A percentile compares a stretch with the other conserved stretches of the same genome.
These are phyloP conservation scores for Agrotis puta DNA, from an alignment of 2,888 invertebrate species.

Conservation along the genomic window DNA sequence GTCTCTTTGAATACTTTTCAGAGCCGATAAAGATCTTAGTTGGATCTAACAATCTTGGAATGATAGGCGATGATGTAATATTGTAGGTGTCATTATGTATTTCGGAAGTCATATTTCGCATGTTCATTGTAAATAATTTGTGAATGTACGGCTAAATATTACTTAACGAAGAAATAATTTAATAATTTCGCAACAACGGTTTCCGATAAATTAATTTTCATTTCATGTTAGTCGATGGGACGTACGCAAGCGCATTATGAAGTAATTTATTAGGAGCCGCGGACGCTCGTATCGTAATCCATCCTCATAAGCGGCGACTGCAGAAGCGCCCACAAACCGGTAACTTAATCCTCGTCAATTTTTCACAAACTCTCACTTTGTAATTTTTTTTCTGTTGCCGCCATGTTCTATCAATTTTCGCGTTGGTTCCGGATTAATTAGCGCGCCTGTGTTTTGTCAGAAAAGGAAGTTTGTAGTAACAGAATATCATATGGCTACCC, in stretches of 20 bases:
- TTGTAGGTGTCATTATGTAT: background rate
- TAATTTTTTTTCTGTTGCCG: conserved; percentile 25
- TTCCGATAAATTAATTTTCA: conserved; percentile 68
- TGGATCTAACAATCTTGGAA: conserved; percentile 23
- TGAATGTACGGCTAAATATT: conserved; percentile 26
- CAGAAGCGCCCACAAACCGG: conserved; percentile 70
- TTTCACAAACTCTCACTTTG: conserved; percentile 63
- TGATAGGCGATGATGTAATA: conserved; percentile 18
- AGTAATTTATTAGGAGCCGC: conserved; percentile 73
- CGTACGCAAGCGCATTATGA: conserved; percentile 68
- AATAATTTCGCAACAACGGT: conserved; percentile 44
- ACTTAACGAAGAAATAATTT: conserved; percentile 45
- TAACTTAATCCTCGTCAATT: conserved; percentile 71
- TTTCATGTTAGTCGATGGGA: conserved; percentile 53
- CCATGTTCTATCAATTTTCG: conserved; percentile 21
- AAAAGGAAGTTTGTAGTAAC: background rate
- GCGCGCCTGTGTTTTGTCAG: background rate
- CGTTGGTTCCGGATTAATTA: conserved; percentile 33
- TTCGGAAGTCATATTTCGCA: conserved; percentile 35
- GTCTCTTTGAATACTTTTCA: conserved; percentile 45
- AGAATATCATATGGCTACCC: background rate
- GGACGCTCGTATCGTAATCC: conserved; percentile 72
- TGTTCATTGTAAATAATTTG: conserved; percentile 28
- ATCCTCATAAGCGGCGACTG: conserved; percentile 75
- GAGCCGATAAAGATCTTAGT: conserved; percentile 30